These are phyloP conservation scores for Dryas iulia DNA, from an alignment of 1,140 invertebrate species.

Conservation along the genomic window DNA sequence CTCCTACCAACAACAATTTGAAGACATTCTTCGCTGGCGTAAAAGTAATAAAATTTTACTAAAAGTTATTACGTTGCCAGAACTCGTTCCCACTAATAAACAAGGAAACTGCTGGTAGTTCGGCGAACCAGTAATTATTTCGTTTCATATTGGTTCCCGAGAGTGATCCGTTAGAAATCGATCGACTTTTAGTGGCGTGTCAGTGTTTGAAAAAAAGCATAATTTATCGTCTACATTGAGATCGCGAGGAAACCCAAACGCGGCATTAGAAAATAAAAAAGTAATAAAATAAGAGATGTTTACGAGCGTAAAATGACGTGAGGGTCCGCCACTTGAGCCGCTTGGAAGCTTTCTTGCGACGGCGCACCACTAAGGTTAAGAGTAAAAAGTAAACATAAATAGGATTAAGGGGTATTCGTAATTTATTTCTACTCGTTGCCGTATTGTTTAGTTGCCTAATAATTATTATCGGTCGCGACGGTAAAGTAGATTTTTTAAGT, in stretches of 20 bases:
- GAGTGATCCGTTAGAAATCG: conserved; percentile 79
- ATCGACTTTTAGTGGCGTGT: conserved; percentile 78
- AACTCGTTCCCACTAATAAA: conserved; percentile 74
- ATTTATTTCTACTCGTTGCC: conserved; percentile 69
- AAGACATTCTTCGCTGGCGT: conserved; percentile 15
- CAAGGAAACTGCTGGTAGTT: conserved; percentile 69
- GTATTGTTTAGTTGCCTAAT: conserved; percentile 60
- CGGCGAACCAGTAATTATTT: conserved; percentile 72
- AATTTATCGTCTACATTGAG: conserved; percentile 77
- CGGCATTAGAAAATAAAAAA: conserved; percentile 77
- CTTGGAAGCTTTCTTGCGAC: conserved; percentile 56
- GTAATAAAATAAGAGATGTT: conserved; percentile 76
- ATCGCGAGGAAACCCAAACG: conserved; percentile 76
- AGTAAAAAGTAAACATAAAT: conserved; percentile 30
- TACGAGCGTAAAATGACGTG: conserved; percentile 78
- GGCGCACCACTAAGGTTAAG: conserved; percentile 27
- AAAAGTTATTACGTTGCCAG: conserved; percentile 49
- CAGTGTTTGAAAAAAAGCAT: conserved; percentile 74
- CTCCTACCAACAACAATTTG: conserved; percentile 19
- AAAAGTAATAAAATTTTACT: conserved; percentile 31
- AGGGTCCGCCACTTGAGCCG: conserved; percentile 51
- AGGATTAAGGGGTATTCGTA: conserved; percentile 54
- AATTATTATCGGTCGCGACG: conserved; percentile 64
- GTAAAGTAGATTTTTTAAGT: conserved; percentile 61
- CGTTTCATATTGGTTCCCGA: conserved; percentile 66